Evolutionary conservation across 1,140 invertebrate genomes (phyloP).

Genomic region (Nixonia krombeini): DNA sequence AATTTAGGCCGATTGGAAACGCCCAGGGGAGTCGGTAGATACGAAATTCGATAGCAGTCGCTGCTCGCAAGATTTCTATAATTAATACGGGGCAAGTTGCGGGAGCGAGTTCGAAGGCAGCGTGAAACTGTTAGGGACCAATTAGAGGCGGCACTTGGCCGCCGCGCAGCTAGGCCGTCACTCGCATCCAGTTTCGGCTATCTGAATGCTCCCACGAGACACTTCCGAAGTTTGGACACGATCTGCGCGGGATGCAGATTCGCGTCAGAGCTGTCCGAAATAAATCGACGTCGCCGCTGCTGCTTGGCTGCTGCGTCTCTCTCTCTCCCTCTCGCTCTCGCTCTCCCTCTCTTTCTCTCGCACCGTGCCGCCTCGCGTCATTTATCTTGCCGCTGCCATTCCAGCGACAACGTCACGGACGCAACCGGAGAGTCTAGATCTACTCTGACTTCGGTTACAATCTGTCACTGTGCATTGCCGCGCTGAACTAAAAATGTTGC

Average conservation of each 20-base stretch:
- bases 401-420: too few relatives aligned
- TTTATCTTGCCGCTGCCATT: background rate
- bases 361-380: background rate
- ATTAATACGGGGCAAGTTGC: too few relatives aligned
- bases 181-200: constrained; percentile 25
- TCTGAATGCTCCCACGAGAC: constrained; percentile 14
- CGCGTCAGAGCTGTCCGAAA: constrained; percentile 13
- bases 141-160: constrained; percentile 27
- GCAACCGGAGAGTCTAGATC: too few relatives aligned
- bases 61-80: too few relatives aligned
- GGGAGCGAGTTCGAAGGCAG: constrained; percentile 10
- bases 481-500: too few relatives aligned
- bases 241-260: constrained; percentile 21
- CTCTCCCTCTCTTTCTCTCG: too few relatives aligned
- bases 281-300: constrained; percentile 22
- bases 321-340: too few relatives aligned
- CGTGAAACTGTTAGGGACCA: constrained; percentile 23
- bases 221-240: constrained; percentile 30
- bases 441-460: too few relatives aligned
- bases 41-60: too few relatives aligned
- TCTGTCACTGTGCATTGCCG: too few relatives aligned
- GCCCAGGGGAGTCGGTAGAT: too few relatives aligned
- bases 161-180: constrained; percentile 16
- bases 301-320: constrained; percentile 20
- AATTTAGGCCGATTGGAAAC: too few relatives aligned